A percentile compares a stretch with the other conserved stretches of the same genome.
Conservation (phyloP, 2,797 vertebrate genomes). For the Sebastes matsubarae region DNA sequence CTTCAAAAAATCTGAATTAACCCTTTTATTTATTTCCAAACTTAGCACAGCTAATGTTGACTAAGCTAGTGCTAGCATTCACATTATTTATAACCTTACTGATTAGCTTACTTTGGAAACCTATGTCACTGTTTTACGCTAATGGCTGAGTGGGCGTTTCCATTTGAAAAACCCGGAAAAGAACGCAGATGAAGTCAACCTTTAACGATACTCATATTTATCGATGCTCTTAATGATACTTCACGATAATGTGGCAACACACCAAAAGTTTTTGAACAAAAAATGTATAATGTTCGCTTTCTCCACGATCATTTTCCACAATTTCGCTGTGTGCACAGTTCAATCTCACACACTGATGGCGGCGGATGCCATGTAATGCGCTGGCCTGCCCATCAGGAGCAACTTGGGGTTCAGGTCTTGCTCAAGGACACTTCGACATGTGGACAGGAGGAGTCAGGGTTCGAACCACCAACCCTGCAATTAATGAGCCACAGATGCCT, state of each 20-base stretch:
- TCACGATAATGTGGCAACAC: neutral
- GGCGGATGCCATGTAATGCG: neutral
- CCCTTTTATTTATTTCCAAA: neutral
- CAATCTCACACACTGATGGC: neutral
- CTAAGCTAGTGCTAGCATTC: accelerated
- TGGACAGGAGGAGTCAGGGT: no score
- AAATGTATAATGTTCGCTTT: no score
- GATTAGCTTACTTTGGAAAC: neutral
- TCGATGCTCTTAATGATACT: neutral
- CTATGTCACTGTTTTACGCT: no score
- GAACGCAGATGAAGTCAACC: no score
- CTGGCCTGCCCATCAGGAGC: neutral
- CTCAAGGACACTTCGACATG: neutral
- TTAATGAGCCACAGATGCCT: neutral
- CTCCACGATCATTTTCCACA: neutral
- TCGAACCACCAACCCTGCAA: neutral
- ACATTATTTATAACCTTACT: neutral
- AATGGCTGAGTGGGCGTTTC: no score
- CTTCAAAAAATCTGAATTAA: accelerated
- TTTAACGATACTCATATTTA: neutral
- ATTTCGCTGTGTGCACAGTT: neutral
- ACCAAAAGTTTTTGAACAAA: accelerated
- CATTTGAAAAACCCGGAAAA: no score
- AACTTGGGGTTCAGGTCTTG: neutral
- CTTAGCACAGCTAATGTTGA: neutral